Percentiles rank a stretch among this genome's conserved stretches.
phyloP scores from a whole-genome alignment of 2,113 vertebrate genomes.

The Vulpes lagopus region DNA sequence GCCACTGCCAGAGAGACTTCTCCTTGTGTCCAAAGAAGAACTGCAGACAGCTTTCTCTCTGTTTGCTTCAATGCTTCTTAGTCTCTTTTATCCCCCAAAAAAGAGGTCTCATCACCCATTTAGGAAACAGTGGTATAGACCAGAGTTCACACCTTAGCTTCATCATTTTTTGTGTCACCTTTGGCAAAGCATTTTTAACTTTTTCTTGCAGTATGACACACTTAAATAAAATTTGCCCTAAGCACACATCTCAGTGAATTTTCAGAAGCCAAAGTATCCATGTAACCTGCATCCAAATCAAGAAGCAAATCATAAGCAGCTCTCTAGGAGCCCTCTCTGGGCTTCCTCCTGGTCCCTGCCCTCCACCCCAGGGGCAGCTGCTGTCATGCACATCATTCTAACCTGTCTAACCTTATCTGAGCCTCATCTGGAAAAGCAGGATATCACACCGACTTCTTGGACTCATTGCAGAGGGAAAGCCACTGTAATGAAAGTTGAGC shows the following conservation, averaged over 20 bases:
- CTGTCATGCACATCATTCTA: neutral
- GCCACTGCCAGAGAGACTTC: neutral
- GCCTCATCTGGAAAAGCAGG: neutral
- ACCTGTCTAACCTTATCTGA: neutral
- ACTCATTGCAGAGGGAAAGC: neutral
- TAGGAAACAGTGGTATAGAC: neutral
- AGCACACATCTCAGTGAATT: neutral
- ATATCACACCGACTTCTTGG: rapidly evolving
- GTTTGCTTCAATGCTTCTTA: no score
- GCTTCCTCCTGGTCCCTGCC: neutral
- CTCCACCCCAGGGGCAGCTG: neutral
- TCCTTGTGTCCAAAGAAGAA: no score
- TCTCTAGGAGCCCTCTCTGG: rapidly evolving
- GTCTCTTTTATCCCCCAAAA: neutral
- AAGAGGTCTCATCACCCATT: neutral
- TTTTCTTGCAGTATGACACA: neutral
- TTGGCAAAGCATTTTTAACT: neutral
- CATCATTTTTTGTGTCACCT: neutral
- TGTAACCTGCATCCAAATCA: neutral
- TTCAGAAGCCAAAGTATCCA: neutral
- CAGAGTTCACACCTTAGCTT: neutral
- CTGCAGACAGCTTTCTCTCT: neutral
- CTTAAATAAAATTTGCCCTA: neutral
- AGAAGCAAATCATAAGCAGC: neutral
- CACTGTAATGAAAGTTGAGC: neutral